phyloP scores from a whole-genome alignment of 2,888 invertebrate species.

The Scrobipalpa atriplicella region DNA sequence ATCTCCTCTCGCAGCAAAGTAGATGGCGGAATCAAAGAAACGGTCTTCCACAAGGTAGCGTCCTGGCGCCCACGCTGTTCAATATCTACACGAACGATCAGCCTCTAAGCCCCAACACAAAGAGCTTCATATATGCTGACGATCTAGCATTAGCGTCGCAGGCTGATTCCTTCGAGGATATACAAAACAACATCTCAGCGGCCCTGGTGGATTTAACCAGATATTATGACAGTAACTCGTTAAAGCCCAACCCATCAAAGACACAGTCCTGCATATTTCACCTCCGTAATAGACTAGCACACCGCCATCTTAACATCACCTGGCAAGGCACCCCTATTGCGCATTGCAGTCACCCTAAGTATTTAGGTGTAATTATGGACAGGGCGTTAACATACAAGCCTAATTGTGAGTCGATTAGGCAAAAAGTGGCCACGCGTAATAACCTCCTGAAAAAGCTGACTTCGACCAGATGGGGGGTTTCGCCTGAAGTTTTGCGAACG shows the following conservation, averaged over 20 bases:
- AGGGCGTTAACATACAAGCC: too few relatives aligned
- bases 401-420: too few relatives aligned
- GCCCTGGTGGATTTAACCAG: not conserved
- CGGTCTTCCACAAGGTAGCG: constrained; percentile 12
- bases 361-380: too few relatives aligned
- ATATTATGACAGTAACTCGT: constrained; percentile 4
- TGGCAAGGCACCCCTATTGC: not conserved
- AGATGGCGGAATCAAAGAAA: constrained; percentile 6
- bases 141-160: constrained; percentile 20
- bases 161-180: not conserved
- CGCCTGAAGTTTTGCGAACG: too few relatives aligned
- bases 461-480: too few relatives aligned
- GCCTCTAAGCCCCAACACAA: not conserved
- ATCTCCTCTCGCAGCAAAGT: not conserved
- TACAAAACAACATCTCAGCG: not conserved
- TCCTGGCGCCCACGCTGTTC: constrained; percentile 21
- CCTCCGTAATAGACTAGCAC: not conserved
- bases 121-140: not conserved
- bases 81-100: constrained; percentile 28
- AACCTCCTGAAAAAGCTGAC: too few relatives aligned
- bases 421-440: too few relatives aligned
- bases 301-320: not conserved
- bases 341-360: not conserved
- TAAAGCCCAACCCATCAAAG: not conserved
- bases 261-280: not conserved